Base-by-base conservation (phyloP, 2,797 vertebrate species). In the Cryptoprocta ferox region DNA sequence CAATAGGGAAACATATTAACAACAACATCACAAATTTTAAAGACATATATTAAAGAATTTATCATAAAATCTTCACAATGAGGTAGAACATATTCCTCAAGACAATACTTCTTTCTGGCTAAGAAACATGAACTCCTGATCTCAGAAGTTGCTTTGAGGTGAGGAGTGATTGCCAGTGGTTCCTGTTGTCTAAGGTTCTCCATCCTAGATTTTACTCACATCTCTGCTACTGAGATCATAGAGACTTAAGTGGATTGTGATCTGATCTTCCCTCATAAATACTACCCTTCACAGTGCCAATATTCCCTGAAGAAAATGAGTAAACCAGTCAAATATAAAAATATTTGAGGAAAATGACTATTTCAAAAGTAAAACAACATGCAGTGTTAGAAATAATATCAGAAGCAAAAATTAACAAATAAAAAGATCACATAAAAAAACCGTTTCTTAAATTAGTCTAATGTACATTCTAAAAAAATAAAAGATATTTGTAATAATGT, bases 21-120 rank as follows among this genome's bases (percentile, higher is more conserved):
- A 78, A 76, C 7, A 85, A 78, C 65, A 50, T 65, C 18, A 86
- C 0, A 70, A 75, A 70, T 30, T 96, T 93, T 61, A 94, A 97
- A 89, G 7, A 66, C 14, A 68, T 2, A 18, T 73, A 78, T 53
- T 90, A 81, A 91, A 85, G 15, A 93, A 90, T 89, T 76, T 56
- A 26, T 63, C 16, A 93, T 83, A 84, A 95, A 93, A 80, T 78
- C 1, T 76, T 63, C 82, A 68, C 35, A 89, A 63, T 14, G 93
- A 73, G 11, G 28, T 79, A 68, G 10, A 96, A 24, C 2, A 83
- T 91, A 32, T 0, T 45, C 50, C 37, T 86, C 4, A 82, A 88
- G n/a, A 71, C 6, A 53, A 19, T 65, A 26, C 0, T 70, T 92
- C 10, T 71, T 6, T 68, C n/a, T 48, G 18, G 4, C 42, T 48